These are phyloP conservation scores for Scaptomyza caliginosa DNA, from an alignment of 2,888 invertebrate species.

Conservation along the genomic window DNA sequence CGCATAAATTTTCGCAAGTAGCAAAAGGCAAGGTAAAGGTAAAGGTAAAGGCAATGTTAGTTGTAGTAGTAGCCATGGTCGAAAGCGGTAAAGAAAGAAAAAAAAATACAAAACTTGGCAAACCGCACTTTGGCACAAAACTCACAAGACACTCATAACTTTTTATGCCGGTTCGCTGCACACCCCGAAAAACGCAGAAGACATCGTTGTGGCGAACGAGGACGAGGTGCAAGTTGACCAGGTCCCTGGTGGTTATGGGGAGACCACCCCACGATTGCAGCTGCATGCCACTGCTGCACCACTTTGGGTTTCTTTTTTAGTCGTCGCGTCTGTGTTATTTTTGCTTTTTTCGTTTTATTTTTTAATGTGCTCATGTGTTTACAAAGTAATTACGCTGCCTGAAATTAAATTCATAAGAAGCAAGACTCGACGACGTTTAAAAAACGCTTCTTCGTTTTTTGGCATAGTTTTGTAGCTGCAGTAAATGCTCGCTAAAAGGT, in stretches of 20 bases:
- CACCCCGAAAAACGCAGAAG: slow-evolving; percentile 48
- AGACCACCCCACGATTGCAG: slow-evolving; percentile 73
- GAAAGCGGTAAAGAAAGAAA: slow-evolving; percentile 9
- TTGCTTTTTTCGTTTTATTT: slow-evolving; percentile 38
- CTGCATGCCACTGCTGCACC: slow-evolving; percentile 47
- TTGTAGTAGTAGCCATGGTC: slow-evolving; percentile 42
- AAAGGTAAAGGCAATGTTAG: slow-evolving; percentile 29
- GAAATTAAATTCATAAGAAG: slow-evolving; percentile 81
- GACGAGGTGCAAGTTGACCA: slow-evolving; percentile 43
- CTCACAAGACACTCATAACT: slow-evolving; percentile 80
- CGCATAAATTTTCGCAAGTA: slow-evolving; percentile 78
- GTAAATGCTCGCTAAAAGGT: slow-evolving; percentile 78
- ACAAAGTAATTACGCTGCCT: slow-evolving; percentile 81
- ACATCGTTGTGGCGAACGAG: slow-evolving; percentile 9
- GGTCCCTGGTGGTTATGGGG: slow-evolving; percentile 23
- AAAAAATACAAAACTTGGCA: slow-evolving; percentile 52
- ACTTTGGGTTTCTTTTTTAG: slow-evolving; percentile 55
- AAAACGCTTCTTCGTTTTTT: slow-evolving; percentile 56
- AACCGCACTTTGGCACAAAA: slow-evolving; percentile 80
- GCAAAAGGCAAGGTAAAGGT: slow-evolving; percentile 59
- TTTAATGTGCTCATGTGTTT: slow-evolving; percentile 77
- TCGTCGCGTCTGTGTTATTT: slow-evolving; percentile 45
- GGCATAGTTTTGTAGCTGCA: slow-evolving; percentile 29
- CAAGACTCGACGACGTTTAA: slow-evolving; percentile 69
- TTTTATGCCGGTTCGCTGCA: slow-evolving; percentile 77